Evolutionary conservation across 2,888 invertebrate genomes (phyloP), one percentile per base, ranked within the genome.

Genomic region (Lepeophtheirus nordmannii): DNA sequence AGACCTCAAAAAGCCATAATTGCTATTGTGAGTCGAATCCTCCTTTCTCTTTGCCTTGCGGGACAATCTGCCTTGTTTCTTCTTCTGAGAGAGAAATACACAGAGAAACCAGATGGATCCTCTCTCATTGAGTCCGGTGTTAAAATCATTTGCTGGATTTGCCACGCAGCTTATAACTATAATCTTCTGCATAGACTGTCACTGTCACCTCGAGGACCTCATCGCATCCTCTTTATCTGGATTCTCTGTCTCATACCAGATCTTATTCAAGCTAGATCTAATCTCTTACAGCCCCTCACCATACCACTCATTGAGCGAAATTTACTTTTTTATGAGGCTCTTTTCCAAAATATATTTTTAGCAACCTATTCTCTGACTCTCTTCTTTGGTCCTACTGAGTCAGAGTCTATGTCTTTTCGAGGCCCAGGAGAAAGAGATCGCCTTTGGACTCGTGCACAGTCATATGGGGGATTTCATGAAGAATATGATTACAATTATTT

Each of bases 131-230:
- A 83, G 59, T 82, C 83, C 30, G 83, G 83, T 58, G 80, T 85
- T 5, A 82, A 87, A 73, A 83, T 83, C 70, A 75, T 89, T 60
- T 80, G 86, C 60, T 92, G 92, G 92, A 77, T 86, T 65, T 80
- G 88, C 20, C 91, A 93, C 76, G 82, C 86, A 71, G 82, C 85
- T 69, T 87, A 85, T 75, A 80, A 82, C 71, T 76, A 87, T 70
- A 82, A 84, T 5, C 75, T 88, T 67, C 83, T 84, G 65, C 72
- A 72, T 68, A 75, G 71, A 69, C 71, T 72, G 41, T 74, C 71
- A 68, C 68, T 81, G 68, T 85, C 84, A 76, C 81, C 85, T 68
- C 79, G 89, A 57, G 92, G 92, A 0, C 86, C 89, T 0, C 76
- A 82, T 11, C 72, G 80, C 10, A 79, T 86, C 68, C 77, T 86